Percentiles rank a stretch among this genome's conserved stretches.
Conservation (phyloP, 1,140 invertebrate genomes). For the Gerris buenoi region DNA sequence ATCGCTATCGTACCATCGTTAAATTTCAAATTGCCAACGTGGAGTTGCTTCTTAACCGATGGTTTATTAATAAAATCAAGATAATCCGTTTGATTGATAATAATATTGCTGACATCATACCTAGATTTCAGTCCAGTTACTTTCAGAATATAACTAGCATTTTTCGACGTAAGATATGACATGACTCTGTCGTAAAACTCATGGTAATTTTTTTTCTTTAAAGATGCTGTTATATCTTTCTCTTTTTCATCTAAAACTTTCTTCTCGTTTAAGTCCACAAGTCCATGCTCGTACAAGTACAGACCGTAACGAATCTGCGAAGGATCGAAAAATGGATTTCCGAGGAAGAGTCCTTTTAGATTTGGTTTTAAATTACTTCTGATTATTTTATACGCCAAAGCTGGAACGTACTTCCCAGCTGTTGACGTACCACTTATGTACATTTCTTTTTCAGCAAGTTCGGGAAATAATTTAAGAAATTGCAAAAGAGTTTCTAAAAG, state of each 20-base stretch:
- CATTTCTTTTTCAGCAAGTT: constrained; percentile 20
- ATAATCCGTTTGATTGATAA: neutral
- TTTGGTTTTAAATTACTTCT: constrained; percentile 39
- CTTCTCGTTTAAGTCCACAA: constrained; percentile 17
- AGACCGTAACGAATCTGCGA: constrained; percentile 59
- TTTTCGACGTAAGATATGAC: neutral
- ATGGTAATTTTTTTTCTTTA: neutral
- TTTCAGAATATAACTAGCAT: neutral
- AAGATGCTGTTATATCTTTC: constrained; percentile 1
- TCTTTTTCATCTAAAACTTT: constrained; percentile 12
- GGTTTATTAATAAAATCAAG: neutral
- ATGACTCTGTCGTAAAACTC: neutral
- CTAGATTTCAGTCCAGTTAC: neutral
- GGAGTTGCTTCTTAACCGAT: neutral
- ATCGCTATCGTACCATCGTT: constrained; percentile 35
- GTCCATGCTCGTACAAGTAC: constrained; percentile 65
- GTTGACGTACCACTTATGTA: constrained; percentile 39
- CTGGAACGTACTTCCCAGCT: constrained; percentile 39
- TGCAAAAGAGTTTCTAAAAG: constrained; percentile 48
- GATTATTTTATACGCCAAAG: constrained; percentile 35
- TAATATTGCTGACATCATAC: neutral
- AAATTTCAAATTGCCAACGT: constrained; percentile 26
- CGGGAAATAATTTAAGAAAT: constrained; percentile 47
- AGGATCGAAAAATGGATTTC: constrained; percentile 66
- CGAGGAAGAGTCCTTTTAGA: constrained; percentile 60